These are phyloP conservation scores for Falcunculus frontatus DNA, from an alignment of 2,113 vertebrate genomes.

Conservation along the genomic window DNA sequence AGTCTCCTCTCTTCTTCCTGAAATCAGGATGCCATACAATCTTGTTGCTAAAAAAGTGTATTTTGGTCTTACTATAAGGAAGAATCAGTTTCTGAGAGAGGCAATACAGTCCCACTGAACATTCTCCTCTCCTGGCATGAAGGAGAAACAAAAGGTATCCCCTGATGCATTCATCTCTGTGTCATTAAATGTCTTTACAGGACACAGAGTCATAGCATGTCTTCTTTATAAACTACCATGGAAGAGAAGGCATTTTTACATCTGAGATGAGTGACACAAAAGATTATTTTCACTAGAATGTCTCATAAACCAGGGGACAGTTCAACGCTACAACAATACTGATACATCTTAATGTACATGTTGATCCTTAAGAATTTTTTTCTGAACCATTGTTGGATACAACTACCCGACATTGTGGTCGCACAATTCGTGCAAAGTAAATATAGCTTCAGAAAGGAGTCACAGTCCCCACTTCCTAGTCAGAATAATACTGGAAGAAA, in stretches of 20 bases:
- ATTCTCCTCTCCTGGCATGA: neutral
- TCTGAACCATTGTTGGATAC: fast-evolving
- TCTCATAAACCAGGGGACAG: neutral
- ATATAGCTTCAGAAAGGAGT: neutral
- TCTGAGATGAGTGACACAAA: neutral
- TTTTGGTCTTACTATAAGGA: neutral
- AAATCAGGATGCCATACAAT: neutral
- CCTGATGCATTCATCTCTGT: neutral
- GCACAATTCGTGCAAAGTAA: neutral
- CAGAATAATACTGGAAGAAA: neutral
- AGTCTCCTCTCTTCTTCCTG: neutral
- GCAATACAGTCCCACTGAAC: neutral
- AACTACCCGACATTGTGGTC: neutral
- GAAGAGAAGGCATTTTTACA: neutral
- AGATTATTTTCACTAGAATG: neutral
- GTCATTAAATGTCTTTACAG: neutral
- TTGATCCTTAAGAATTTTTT: neutral
- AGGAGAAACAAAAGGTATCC: neutral
- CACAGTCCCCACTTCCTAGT: neutral
- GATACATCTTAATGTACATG: neutral
- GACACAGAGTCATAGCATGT: neutral
- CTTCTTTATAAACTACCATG: neutral
- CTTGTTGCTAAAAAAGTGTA: neutral
- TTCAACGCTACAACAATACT: neutral
- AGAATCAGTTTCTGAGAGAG: neutral